Evolutionary conservation across 2,797 vertebrate genomes (phyloP).

Genomic region (Smutsia gigantea): DNA sequence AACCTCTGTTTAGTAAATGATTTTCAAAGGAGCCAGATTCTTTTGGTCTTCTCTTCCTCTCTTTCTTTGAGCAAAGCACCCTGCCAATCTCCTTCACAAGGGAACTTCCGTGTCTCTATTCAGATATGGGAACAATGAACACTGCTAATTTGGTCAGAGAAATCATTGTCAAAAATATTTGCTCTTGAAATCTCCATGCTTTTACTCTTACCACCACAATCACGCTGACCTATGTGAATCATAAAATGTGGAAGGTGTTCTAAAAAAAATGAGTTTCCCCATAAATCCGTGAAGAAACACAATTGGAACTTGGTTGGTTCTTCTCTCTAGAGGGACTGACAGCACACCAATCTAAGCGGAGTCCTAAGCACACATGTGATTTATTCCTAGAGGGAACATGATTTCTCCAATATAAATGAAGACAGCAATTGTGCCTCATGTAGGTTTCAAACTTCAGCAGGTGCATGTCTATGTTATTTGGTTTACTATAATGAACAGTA

Average conservation of each 20-base stretch:
- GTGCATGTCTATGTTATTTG: background rate
- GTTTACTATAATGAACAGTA: background rate
- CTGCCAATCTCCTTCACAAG: background rate
- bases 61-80: background rate
- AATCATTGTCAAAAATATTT: background rate
- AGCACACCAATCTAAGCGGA: background rate
- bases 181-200: background rate
- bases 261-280: background rate
- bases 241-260: background rate
- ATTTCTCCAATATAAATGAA: background rate
- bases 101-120: background rate
- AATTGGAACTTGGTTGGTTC: background rate
- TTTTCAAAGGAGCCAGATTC: constrained; percentile 50
- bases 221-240: background rate
- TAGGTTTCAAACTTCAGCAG: background rate
- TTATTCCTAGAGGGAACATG: background rate
- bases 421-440: background rate
- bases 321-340: background rate
- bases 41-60: constrained; percentile 44
- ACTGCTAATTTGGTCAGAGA: background rate
- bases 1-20: background rate
- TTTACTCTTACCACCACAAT: background rate
- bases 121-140: background rate
- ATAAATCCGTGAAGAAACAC: background rate
- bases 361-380: too few relatives aligned